Conservation (phyloP, 1,140 invertebrate genomes). For the Aphis craccivora region DNA sequence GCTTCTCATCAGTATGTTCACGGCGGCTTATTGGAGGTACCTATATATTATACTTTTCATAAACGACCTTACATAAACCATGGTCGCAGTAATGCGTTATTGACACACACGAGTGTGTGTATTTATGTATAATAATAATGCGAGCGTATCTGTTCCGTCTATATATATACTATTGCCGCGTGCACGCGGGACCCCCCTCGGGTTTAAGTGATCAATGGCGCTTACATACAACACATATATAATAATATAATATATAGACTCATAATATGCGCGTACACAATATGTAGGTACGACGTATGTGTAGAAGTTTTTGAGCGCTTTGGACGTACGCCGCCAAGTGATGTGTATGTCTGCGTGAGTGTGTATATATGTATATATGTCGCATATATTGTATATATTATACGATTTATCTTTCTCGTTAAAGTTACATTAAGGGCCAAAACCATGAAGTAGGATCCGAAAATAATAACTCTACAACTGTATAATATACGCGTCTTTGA, state of each 20-base stretch:
- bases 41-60: neutral
- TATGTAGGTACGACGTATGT: neutral
- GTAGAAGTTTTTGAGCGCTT: constrained; percentile 6
- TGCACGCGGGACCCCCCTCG: constrained; percentile 32
- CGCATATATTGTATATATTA: neutral
- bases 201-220: constrained; percentile 50
- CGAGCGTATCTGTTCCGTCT: neutral
- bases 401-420: constrained; percentile 36
- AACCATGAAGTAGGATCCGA: neutral
- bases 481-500: neutral
- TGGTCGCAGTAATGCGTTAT: constrained; percentile 35
- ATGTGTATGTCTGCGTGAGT: neutral
- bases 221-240: constrained; percentile 22
- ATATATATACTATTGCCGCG: neutral
- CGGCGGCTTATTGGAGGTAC: neutral
- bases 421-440: constrained; percentile 42
- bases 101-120: constrained; percentile 28
- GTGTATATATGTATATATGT: neutral
- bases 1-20: constrained; percentile 35
- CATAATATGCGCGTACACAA: neutral
- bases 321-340: neutral
- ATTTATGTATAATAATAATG: constrained; percentile 21
- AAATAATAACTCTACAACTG: constrained; percentile 22
- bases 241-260: neutral
- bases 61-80: constrained; percentile 50